These are phyloP conservation scores for Aphodius sticticus DNA, from an alignment of 2,888 invertebrate genomes.

Conservation along the genomic window DNA sequence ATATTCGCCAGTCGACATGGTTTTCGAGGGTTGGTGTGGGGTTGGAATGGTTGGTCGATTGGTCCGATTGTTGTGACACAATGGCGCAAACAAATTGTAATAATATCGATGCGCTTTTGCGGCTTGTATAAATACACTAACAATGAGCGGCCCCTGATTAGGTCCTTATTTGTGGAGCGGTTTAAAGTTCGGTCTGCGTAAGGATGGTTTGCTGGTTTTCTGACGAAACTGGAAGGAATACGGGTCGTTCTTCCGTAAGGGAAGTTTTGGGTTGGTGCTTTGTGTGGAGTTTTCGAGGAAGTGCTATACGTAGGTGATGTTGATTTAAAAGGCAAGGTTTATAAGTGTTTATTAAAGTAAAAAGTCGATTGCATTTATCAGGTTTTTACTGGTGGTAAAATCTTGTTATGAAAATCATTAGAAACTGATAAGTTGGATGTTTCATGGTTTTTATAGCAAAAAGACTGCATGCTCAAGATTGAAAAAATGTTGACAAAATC, in stretches of 20 bases:
- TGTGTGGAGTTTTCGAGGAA: too few species aligned
- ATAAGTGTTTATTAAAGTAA: too few species aligned
- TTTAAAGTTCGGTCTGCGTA: constrained; percentile 8
- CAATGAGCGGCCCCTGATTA: constrained; percentile 37
- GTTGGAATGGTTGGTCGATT: constrained; percentile 43
- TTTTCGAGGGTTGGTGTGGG: not conserved
- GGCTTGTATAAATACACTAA: constrained; percentile 50
- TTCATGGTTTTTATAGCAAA: too few species aligned
- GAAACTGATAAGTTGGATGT: too few species aligned
- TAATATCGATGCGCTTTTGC: constrained; percentile 62
- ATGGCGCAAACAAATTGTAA: constrained; percentile 61
- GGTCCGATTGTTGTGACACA: constrained; percentile 58
- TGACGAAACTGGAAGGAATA: not conserved
- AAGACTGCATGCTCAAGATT: too few species aligned
- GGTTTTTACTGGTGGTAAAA: too few species aligned
- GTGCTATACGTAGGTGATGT: too few species aligned
- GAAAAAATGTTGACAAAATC: too few species aligned
- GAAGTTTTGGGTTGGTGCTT: not conserved
- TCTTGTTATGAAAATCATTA: too few species aligned
- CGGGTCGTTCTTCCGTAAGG: not conserved
- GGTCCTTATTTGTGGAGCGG: constrained; percentile 38
- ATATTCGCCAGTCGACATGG: constrained; percentile 10
- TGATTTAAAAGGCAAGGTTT: too few species aligned
- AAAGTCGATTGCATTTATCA: too few species aligned
- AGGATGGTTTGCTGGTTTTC: not conserved